phyloP scores from a whole-genome alignment of 2,113 vertebrate species.

The Pongo abelii region DNA sequence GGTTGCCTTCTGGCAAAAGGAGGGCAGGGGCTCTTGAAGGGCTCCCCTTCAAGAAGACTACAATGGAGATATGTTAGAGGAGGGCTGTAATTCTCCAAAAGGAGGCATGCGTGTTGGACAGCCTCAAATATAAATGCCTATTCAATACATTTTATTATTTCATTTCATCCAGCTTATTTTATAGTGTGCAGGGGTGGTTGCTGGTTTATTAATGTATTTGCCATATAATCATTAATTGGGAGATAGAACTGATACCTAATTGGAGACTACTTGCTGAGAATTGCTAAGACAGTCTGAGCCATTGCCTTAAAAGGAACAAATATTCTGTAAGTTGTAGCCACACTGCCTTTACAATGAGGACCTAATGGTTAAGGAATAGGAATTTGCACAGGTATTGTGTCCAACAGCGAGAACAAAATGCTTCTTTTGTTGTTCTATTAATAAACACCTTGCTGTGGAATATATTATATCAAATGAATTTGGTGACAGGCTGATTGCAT shows the following conservation, averaged over 20 bases:
- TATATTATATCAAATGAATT: slow-evolving; percentile 20
- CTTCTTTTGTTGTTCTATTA: slow-evolving; percentile 59
- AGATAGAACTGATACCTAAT: not conserved
- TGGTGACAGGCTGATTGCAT: slow-evolving; percentile 24
- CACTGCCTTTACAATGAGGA: not conserved
- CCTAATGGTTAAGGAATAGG: not conserved
- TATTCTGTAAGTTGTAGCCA: not conserved
- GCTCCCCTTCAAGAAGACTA: not conserved
- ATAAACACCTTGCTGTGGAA: slow-evolving; percentile 49
- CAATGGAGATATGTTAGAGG: accelerated
- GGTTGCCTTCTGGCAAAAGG: not conserved
- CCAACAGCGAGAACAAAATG: slow-evolving; percentile 46
- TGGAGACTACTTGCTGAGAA: not conserved
- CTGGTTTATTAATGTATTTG: not conserved
- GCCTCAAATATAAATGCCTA: not conserved
- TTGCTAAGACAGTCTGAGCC: not conserved
- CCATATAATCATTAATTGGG: not conserved
- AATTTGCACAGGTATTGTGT: not conserved
- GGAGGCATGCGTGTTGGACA: not conserved
- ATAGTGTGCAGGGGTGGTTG: not conserved
- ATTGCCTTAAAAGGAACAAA: not conserved
- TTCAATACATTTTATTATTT: not conserved
- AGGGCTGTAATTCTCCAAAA: not conserved
- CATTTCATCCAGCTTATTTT: not conserved
- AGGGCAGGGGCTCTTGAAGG: not conserved